phyloP scores from a whole-genome alignment of 30 jellyfish, hydroid and myxozoan species.

The Hydractinia symbiolongicarpus region DNA sequence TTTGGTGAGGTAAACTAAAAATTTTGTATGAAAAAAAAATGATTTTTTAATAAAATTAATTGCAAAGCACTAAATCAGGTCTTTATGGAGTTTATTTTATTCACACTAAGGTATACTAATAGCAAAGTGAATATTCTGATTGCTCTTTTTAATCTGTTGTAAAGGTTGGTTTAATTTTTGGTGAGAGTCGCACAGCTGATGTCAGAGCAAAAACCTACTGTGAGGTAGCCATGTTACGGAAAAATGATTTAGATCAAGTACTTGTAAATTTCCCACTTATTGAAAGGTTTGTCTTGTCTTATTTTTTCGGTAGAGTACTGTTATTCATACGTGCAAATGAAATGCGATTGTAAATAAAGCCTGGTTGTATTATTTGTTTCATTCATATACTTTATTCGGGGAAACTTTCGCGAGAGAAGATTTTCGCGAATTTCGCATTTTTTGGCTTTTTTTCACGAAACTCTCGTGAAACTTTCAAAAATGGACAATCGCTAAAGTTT shows the following conservation, averaged over 20 bases:
- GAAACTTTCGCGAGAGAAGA: too few species aligned
- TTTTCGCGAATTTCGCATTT: too few species aligned
- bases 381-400: too few species aligned
- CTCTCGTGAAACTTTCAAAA: too few species aligned
- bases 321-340: too few species aligned
- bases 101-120: too few species aligned
- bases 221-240: conserved; percentile 50
- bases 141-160: neutral
- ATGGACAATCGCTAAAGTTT: too few species aligned
- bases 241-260: conserved; percentile 39
- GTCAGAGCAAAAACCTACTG: conserved; percentile 73
- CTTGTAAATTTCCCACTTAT: conserved; percentile 44
- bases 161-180: conserved; percentile 63
- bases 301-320: neutral
- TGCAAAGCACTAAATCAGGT: neutral
- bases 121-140: neutral
- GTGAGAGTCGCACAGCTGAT: conserved; percentile 72
- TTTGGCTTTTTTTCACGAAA: too few species aligned
- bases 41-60: neutral
- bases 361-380: too few species aligned
- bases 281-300: conserved; percentile 35
- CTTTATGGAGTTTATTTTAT: neutral
- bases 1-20: conserved; percentile 91
- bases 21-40: too few species aligned
- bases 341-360: too few species aligned